Percentiles rank a stretch among this genome's conserved stretches.
Conservation (phyloP, 2,113 vertebrate genomes). For the Girardinichthys multiradiatus region DNA sequence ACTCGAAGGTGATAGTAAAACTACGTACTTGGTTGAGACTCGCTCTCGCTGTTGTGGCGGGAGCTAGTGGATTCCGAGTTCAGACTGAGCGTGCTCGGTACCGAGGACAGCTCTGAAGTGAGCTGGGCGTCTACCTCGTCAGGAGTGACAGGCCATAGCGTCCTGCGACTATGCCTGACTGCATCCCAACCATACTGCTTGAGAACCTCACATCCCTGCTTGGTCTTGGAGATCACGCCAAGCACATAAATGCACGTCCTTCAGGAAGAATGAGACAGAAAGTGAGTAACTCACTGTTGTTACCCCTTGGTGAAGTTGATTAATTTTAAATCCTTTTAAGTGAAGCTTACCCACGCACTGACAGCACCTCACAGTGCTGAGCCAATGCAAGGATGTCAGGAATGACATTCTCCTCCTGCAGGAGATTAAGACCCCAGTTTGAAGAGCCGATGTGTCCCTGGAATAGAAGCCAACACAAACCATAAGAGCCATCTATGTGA, state of each 20-base stretch:
- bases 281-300: not conserved
- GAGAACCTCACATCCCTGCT: conserved; percentile 95
- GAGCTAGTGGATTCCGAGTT: conserved; percentile 97
- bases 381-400: conserved; percentile 93
- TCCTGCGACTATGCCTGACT: conserved; percentile 93
- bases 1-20: not conserved
- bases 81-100: conserved; percentile 83
- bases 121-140: conserved; percentile 88
- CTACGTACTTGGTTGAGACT: conserved; percentile 92
- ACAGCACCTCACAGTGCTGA: conserved; percentile 95
- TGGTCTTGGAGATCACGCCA: conserved; percentile 95
- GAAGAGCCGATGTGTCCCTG: conserved; percentile 98
- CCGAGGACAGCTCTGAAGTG: conserved; percentile 79
- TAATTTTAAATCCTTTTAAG: not conserved
- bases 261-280: not conserved
- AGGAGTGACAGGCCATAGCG: conserved; percentile 94
- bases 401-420: conserved; percentile 97
- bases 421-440: conserved; percentile 97
- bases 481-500: not conserved
- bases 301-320: not conserved
- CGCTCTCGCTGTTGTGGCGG: conserved; percentile 97
- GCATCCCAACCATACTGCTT: conserved; percentile 95
- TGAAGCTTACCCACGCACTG: conserved; percentile 89
- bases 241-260: conserved; percentile 96
- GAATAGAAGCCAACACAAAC: conserved; percentile 43